Evolutionary conservation across 2,797 vertebrate species (phyloP).

Genomic region (Aphelocoma californica): DNA sequence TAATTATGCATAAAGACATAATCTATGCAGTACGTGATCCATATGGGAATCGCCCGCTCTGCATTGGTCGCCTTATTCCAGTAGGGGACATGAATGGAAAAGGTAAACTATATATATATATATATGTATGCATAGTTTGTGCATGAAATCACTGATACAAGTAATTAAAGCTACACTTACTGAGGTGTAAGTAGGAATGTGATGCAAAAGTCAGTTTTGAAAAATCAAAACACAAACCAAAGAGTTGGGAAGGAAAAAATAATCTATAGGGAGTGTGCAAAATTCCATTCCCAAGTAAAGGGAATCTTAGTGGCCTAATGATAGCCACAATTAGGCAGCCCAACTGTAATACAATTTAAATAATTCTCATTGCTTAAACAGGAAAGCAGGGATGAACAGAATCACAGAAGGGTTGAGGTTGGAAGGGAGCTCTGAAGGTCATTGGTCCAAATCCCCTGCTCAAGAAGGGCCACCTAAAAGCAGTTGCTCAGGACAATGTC

Average conservation of each 20-base stretch:
- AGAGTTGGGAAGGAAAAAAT: background rate
- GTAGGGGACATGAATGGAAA: conserved; percentile 85
- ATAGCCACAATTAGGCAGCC: too few relatives aligned
- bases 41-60: conserved; percentile 94
- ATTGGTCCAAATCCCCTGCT: background rate
- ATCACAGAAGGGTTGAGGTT: background rate
- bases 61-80: conserved; percentile 90
- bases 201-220: background rate
- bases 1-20: conserved; percentile 95
- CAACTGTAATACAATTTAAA: background rate
- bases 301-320: background rate
- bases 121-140: background rate
- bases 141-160: background rate
- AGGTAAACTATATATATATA: conserved; percentile 73
- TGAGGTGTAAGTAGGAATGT: background rate
- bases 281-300: background rate
- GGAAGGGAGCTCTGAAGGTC: background rate
- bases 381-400: background rate
- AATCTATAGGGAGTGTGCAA: background rate
- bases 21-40: conserved; percentile 96
- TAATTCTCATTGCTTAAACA: background rate
- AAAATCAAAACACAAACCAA: background rate
- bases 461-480: background rate
- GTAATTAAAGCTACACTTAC: background rate
- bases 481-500: background rate